Evolutionary conservation across 2,888 invertebrate species (phyloP).

Genomic region (Chalcosyrphus nemorum): DNA sequence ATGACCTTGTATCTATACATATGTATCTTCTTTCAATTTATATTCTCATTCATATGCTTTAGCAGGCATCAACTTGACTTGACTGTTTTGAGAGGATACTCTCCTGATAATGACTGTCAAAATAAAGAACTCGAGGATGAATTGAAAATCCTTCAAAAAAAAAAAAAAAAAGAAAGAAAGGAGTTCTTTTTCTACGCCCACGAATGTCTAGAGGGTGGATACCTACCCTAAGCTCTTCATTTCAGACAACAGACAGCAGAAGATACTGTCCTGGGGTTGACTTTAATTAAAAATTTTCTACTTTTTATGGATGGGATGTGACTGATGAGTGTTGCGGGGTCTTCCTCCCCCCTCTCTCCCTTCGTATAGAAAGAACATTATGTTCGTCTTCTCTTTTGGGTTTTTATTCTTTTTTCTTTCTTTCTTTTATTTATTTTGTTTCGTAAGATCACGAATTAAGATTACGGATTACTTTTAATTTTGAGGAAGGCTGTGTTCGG

Average conservation of each 20-base stretch:
- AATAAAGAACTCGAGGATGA: slow-evolving; percentile 21
- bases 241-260: neutral
- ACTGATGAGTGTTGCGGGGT: slow-evolving; percentile 63
- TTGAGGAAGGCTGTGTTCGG: slow-evolving; percentile 43
- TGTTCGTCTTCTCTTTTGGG: neutral
- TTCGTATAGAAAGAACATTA: slow-evolving; percentile 34
- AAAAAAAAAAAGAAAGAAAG: slow-evolving; percentile 7
- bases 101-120: slow-evolving; percentile 25
- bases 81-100: slow-evolving; percentile 12
- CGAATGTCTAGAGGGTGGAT: slow-evolving; percentile 16
- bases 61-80: too few relatives aligned
- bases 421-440: slow-evolving; percentile 53
- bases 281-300: slow-evolving; percentile 72
- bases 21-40: neutral
- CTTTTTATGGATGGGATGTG: slow-evolving; percentile 71
- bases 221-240: neutral
- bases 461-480: slow-evolving; percentile 69
- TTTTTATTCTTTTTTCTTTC: slow-evolving; percentile 18
- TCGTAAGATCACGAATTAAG: slow-evolving; percentile 69
- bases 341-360: neutral
- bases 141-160: slow-evolving; percentile 40
- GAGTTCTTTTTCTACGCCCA: slow-evolving; percentile 13
- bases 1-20: slow-evolving; percentile 19
- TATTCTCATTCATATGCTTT: neutral
- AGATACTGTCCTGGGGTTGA: slow-evolving; percentile 55